Evolutionary conservation across 2,113 vertebrate genomes (phyloP).

Genomic region (human (Homo sapiens)): DNA sequence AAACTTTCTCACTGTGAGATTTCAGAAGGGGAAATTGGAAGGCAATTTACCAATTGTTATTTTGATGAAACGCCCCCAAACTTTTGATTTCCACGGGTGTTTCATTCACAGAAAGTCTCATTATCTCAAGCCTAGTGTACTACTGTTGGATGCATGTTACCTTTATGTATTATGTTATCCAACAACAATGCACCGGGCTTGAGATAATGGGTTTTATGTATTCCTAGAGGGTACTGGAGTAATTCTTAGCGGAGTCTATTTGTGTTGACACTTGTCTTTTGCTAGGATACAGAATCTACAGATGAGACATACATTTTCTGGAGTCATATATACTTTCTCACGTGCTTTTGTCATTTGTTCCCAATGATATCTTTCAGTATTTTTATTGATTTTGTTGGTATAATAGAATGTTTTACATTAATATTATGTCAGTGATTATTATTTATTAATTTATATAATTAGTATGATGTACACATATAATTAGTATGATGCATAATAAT

Average conservation of each 20-base stretch:
- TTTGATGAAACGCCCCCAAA: neutral
- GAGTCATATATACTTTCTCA: neutral
- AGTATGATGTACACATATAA: neutral
- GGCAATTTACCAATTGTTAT: neutral
- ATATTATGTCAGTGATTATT: neutral
- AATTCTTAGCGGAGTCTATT: neutral
- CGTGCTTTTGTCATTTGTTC: neutral
- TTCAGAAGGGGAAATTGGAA: neutral
- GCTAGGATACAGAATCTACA: neutral
- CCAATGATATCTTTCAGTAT: neutral
- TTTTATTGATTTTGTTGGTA: slow-evolving; percentile 29
- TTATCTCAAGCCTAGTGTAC: neutral
- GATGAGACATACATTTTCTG: neutral
- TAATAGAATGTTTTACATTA: slow-evolving; percentile 24
- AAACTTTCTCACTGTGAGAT: neutral
- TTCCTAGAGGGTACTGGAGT: neutral
- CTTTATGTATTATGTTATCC: too few species aligned
- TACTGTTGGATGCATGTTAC: neutral
- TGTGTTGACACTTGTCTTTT: neutral
- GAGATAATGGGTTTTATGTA: neutral
- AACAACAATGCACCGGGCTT: too few species aligned
- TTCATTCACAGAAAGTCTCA: neutral
- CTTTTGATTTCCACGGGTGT: neutral
- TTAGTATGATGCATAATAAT: neutral
- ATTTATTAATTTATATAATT: slow-evolving; percentile 37